phyloP scores from a whole-genome alignment of 2,888 invertebrate species.

The Allophyes oxyacanthae region DNA sequence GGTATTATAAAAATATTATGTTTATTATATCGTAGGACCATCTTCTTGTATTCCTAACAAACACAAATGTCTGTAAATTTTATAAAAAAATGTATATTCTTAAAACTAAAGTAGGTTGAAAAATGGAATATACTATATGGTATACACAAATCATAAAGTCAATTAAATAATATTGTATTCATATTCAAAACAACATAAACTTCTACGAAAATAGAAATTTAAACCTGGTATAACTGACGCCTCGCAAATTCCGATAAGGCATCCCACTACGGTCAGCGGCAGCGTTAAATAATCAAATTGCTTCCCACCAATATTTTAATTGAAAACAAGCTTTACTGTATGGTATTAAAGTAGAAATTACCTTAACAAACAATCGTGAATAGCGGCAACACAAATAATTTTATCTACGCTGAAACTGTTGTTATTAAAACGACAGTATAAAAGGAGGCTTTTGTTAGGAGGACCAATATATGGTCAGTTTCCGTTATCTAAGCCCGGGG shows the following conservation, averaged over 20 bases:
- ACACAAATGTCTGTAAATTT: too few relatives aligned
- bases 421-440: slow-evolving; percentile 49
- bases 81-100: too few relatives aligned
- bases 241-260: slow-evolving; percentile 25
- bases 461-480: slow-evolving; percentile 31
- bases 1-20: too few relatives aligned
- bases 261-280: slow-evolving; percentile 36
- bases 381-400: slow-evolving; percentile 44
- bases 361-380: slow-evolving; percentile 12
- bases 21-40: too few relatives aligned
- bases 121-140: too few relatives aligned
- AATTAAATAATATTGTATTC: too few relatives aligned
- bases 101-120: too few relatives aligned
- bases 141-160: too few relatives aligned
- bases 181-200: too few relatives aligned
- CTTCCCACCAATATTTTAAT: slow-evolving; percentile 7
- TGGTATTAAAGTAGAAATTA: slow-evolving; percentile 11
- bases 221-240: slow-evolving; percentile 18
- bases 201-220: slow-evolving; percentile 14
- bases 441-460: slow-evolving; percentile 43
- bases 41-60: too few relatives aligned
- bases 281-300: slow-evolving; percentile 48
- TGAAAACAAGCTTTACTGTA: slow-evolving; percentile 12
- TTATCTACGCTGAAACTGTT: slow-evolving; percentile 42
- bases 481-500: slow-evolving; percentile 20